Conservation (phyloP, 2,888 invertebrate species). For the Syritta pipiens region DNA sequence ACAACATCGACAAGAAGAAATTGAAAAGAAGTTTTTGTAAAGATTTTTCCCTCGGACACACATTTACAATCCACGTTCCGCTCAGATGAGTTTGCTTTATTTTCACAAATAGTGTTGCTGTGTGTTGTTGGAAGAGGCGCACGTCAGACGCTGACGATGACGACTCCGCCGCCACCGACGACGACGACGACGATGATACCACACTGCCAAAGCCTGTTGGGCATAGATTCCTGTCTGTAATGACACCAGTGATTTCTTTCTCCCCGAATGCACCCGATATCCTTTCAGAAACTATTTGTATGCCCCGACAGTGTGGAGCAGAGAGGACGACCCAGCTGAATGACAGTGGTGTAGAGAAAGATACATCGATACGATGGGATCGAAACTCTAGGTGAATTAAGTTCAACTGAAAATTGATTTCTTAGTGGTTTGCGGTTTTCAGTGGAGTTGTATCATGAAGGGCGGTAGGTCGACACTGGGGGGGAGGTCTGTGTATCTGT, state of each 20-base stretch:
- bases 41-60: slow-evolving; percentile 46
- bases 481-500: neutral
- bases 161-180: slow-evolving; percentile 7
- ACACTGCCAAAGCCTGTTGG: slow-evolving; percentile 50
- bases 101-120: slow-evolving; percentile 27
- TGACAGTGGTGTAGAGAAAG: slow-evolving; percentile 1
- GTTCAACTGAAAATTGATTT: slow-evolving; percentile 65
- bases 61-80: slow-evolving; percentile 59
- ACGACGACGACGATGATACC: slow-evolving; percentile 9
- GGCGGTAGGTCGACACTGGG: neutral
- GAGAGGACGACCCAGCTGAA: neutral
- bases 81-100: slow-evolving; percentile 49
- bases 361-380: slow-evolving; percentile 1
- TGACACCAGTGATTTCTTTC: slow-evolving; percentile 63
- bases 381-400: slow-evolving; percentile 57
- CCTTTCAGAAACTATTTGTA: slow-evolving; percentile 46
- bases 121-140: slow-evolving; percentile 22
- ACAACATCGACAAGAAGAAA: too few relatives aligned
- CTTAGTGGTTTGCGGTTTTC: slow-evolving; percentile 48
- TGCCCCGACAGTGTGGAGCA: slow-evolving; percentile 8
- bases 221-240: slow-evolving; percentile 56
- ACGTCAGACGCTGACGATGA: slow-evolving; percentile 44
- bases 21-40: slow-evolving; percentile 44
- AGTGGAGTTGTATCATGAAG: slow-evolving; percentile 18
- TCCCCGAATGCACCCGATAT: slow-evolving; percentile 56